Percentiles rank a stretch among this genome's conserved stretches.
Conservation (phyloP, 1,140 invertebrate genomes). For the Drosophila arawakana region DNA sequence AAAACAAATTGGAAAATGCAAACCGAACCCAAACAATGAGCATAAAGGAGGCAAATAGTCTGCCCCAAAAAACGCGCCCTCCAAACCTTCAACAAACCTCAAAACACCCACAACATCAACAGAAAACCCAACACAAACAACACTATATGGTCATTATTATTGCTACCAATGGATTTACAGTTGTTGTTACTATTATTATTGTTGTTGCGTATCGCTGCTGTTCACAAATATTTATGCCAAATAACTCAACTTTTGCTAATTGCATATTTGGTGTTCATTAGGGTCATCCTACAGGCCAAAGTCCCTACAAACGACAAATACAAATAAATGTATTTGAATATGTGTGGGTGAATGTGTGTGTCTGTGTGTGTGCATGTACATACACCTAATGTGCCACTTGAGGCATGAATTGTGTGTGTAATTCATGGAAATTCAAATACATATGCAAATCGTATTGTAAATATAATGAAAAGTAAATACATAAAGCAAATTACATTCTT, state of each 20-base stretch:
- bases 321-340: background rate
- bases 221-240: constrained; percentile 70
- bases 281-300: constrained; percentile 42
- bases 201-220: constrained; percentile 40
- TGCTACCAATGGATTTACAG: constrained; percentile 39
- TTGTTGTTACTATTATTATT: constrained; percentile 17
- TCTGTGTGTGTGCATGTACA: background rate
- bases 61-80: background rate
- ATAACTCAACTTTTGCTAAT: constrained; percentile 75
- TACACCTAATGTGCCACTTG: constrained; percentile 29
- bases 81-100: background rate
- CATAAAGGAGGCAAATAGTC: constrained; percentile 28
- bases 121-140: constrained; percentile 29
- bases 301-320: constrained; percentile 8
- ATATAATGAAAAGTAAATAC: constrained; percentile 59
- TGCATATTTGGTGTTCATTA: constrained; percentile 78
- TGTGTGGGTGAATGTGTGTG: constrained; percentile 1
- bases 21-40: constrained; percentile 56
- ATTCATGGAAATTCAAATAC: constrained; percentile 29
- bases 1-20: constrained; percentile 67
- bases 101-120: constrained; percentile 17
- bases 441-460: constrained; percentile 22
- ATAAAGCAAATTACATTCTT: constrained; percentile 44
- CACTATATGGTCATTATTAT: constrained; percentile 43
- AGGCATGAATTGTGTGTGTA: constrained; percentile 28